Conservation (phyloP, 1,140 invertebrate species). For the Ceratosolen solmsi region DNA sequence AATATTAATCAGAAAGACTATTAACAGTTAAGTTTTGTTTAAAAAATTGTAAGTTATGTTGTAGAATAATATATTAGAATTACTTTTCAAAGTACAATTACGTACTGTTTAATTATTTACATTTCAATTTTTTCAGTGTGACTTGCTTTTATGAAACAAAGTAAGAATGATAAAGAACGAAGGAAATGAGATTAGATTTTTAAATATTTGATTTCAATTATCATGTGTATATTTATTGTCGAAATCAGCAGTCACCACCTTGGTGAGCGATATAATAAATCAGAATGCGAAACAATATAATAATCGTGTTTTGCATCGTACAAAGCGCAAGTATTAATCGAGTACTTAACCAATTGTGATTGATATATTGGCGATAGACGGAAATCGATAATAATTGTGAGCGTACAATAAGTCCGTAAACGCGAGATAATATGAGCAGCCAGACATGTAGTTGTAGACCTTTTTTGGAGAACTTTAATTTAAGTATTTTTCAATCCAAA, state of each 20-base stretch:
- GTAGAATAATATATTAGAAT: conserved; percentile 36
- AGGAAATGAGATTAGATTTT: not conserved
- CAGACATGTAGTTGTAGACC: conserved; percentile 29
- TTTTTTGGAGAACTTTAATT: not conserved
- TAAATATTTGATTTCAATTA: conserved; percentile 12
- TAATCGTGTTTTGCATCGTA: conserved; percentile 32
- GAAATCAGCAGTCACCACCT: not conserved
- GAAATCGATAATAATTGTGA: conserved; percentile 51
- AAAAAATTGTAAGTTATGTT: conserved; percentile 37
- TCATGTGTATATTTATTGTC: conserved; percentile 16
- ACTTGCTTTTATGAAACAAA: conserved; percentile 49
- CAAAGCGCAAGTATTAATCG: conserved; percentile 39
- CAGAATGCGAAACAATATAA: conserved; percentile 19
- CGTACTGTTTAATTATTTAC: conserved; percentile 49
- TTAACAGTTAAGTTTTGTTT: conserved; percentile 32
- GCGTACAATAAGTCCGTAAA: conserved; percentile 45
- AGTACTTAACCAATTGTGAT: conserved; percentile 50
- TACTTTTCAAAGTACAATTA: conserved; percentile 37
- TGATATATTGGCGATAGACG: conserved; percentile 40
- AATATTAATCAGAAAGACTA: conserved; percentile 14
- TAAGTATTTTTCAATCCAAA: not conserved
- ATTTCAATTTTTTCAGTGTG: conserved; percentile 37
- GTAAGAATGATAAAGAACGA: not conserved
- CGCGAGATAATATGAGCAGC: conserved; percentile 13
- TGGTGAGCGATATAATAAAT: not conserved